Base-by-base conservation (phyloP, 2,888 invertebrate species). In the Abscondita cerata region DNA sequence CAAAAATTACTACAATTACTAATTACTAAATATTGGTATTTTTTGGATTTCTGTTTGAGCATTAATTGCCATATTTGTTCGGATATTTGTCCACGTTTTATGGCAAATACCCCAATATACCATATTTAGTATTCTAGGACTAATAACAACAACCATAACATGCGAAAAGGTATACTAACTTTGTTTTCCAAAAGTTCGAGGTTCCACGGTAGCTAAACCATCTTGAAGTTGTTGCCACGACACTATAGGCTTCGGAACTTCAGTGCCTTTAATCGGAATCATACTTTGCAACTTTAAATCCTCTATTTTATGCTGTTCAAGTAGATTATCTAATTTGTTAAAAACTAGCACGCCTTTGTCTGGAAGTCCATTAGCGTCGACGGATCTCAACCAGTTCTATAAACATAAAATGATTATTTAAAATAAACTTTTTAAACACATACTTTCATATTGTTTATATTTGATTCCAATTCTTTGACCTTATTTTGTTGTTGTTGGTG, bases 331-430 rank as follows among this genome's bases (percentile, higher is more conserved):
- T 16, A 85, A 82, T 18, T 85, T 83, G 46, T 82, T 76, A 0
- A 80, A 76, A 53, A 91, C 78, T 72, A 83, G 84, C 15, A 77
- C 75, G 0, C 91, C 91, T n/a, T 85, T 83, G 72, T 91, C 91
- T 0, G 89, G 89, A 4, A 91, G 77, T 19, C 68, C 48, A 8
- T 75, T 60, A 6, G 81, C 53, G 63, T 82, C 80, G 34, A 78
- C 72, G 1, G 70, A 68, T 41, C 65, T 62, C n/a, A 73, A n/a
- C n/a, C n/a, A n/a, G n/a, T n/a, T n/a, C n/a, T n/a, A n/a, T n/a
- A n/a, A n/a, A n/a, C n/a, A n/a, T n/a, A n/a, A n/a, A n/a, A n/a
- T n/a, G n/a, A n/a, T n/a, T n/a, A n/a, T n/a, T n/a, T n/a, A n/a
- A n/a, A n/a, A n/a, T n/a, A n/a, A n/a, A n/a, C n/a, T n/a, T n/a